These are phyloP conservation scores for Labrus mixtus DNA, from an alignment of 2,113 vertebrate species.

Conservation along the genomic window DNA sequence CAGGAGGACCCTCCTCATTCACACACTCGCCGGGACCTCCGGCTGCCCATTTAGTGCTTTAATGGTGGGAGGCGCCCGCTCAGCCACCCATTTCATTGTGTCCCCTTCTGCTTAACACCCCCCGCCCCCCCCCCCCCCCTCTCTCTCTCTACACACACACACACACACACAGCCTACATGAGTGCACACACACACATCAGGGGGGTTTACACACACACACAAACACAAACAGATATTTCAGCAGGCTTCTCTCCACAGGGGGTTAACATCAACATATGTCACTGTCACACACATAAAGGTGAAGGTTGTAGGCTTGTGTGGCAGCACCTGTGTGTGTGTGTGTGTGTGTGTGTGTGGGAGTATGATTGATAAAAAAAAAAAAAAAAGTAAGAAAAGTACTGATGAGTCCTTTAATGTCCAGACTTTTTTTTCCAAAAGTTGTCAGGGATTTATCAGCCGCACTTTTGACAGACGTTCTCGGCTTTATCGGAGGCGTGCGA, in stretches of 20 bases:
- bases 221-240: slow-evolving; percentile 50
- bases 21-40: slow-evolving; percentile 74
- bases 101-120: slow-evolving; percentile 41
- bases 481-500: slow-evolving; percentile 41
- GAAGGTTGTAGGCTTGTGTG: slow-evolving; percentile 23
- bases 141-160: slow-evolving; percentile 14
- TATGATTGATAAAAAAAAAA: too few species aligned
- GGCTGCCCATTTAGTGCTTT: slow-evolving; percentile 78
- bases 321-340: neutral
- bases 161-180: slow-evolving; percentile 21
- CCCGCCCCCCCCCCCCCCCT: too few species aligned
- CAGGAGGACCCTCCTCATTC: slow-evolving; percentile 79
- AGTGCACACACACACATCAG: slow-evolving; percentile 24
- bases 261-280: slow-evolving; percentile 71
- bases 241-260: slow-evolving; percentile 56
- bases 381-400: neutral
- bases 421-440: slow-evolving; percentile 15
- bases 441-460: slow-evolving; percentile 3
- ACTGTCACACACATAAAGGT: slow-evolving; percentile 66
- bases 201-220: slow-evolving; percentile 42
- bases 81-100: slow-evolving; percentile 84
- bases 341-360: neutral
- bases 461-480: slow-evolving; percentile 70
- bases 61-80: slow-evolving; percentile 75
- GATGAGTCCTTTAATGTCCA: slow-evolving; percentile 4